Conservation (phyloP, 2,888 invertebrate genomes). For the Athalia cordata region DNA sequence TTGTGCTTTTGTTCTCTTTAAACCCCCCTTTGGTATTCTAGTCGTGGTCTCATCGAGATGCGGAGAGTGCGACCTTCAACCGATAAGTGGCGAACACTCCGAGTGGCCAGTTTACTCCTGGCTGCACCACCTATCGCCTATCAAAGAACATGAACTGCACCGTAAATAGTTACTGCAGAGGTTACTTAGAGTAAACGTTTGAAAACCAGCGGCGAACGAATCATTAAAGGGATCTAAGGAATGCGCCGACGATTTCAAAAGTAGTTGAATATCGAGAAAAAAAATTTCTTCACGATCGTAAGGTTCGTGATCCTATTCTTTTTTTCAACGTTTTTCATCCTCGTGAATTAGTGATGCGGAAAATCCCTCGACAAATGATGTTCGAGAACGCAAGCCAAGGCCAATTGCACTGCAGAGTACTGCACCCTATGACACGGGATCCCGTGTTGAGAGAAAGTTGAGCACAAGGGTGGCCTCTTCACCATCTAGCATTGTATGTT, state of each 20-base stretch:
- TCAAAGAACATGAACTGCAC: constrained; percentile 19
- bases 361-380: constrained; percentile 7
- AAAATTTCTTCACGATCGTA: not conserved
- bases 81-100: constrained; percentile 13
- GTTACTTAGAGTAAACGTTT: too few relatives aligned
- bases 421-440: not conserved
- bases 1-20: not conserved
- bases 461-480: constrained; percentile 17
- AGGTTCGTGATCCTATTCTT: not conserved
- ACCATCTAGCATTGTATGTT: not conserved
- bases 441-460: constrained; percentile 21
- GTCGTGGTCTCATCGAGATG: too few relatives aligned
- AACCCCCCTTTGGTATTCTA: not conserved
- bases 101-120: not conserved
- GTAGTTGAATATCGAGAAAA: constrained; percentile 32
- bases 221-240: constrained; percentile 40
- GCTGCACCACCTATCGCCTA: constrained; percentile 1
- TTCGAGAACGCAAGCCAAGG: constrained; percentile 18
- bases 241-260: constrained; percentile 29
- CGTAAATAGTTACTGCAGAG: too few relatives aligned
- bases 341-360: not conserved
- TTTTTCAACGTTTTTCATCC: not conserved
- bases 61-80: not conserved
- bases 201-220: not conserved
- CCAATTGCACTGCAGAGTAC: not conserved